Conservation (phyloP, 2,113 vertebrate species). For the Cebus imitator region DNA sequence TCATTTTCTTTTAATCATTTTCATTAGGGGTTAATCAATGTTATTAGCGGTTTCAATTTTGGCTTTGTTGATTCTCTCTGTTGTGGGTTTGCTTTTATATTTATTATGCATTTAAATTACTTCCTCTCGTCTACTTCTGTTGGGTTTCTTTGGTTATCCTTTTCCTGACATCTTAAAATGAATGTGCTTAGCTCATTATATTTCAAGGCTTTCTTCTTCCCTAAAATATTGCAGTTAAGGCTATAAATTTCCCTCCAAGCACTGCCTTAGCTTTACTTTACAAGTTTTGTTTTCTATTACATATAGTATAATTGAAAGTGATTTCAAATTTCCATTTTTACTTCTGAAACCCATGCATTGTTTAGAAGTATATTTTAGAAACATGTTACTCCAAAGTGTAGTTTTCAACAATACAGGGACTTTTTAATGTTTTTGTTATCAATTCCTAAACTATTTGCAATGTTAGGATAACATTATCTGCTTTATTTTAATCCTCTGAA, state of each 20-base stretch:
- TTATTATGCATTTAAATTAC: constrained; percentile 23
- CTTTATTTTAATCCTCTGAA: background rate
- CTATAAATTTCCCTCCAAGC: background rate
- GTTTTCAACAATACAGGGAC: background rate
- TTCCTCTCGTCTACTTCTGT: background rate
- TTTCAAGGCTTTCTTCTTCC: background rate
- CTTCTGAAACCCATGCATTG: background rate
- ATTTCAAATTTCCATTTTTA: constrained; percentile 17
- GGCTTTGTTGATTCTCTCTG: background rate
- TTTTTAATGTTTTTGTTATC: background rate
- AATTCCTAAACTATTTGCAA: background rate
- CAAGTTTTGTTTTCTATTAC: background rate
- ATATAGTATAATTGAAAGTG: background rate
- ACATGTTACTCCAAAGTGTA: background rate
- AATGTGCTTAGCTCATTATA: background rate
- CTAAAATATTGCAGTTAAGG: background rate
- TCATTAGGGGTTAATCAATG: background rate
- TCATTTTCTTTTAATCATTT: background rate
- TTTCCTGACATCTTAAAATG: constrained; percentile 1
- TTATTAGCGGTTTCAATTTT: background rate
- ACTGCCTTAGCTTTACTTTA: background rate
- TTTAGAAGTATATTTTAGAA: constrained; percentile 14
- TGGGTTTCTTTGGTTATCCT: background rate
- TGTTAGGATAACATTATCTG: background rate
- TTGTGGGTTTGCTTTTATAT: background rate